Percentiles rank a stretch among this genome's conserved stretches.
phyloP scores from a whole-genome alignment of 2,888 invertebrate species.

The Lasioglossum oenotherae region DNA sequence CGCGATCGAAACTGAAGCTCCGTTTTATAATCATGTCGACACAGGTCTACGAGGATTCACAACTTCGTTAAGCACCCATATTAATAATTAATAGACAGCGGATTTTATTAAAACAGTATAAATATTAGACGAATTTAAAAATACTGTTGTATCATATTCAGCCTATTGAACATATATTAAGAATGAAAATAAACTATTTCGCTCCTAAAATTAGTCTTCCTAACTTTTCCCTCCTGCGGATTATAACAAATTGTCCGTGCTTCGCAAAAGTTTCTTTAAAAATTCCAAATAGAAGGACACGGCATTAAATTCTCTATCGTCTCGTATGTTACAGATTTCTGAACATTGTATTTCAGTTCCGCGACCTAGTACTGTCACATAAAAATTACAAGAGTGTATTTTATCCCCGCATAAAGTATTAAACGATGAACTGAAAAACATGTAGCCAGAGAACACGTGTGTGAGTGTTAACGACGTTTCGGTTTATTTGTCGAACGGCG shows the following conservation, averaged over 20 bases:
- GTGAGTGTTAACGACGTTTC: not conserved
- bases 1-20: not conserved
- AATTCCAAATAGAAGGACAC: not conserved
- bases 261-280: not conserved
- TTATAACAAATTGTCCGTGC: not conserved
- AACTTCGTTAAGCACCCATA: not conserved
- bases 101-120: too few relatives aligned
- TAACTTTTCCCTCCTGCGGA: not conserved
- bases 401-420: not conserved
- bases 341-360: not conserved
- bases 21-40: not conserved
- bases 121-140: too few relatives aligned
- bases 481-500: not conserved
- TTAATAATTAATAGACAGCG: not conserved
- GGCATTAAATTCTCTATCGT: too few relatives aligned
- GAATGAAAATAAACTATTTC: too few relatives aligned
- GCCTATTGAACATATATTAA: too few relatives aligned
- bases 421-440: not conserved
- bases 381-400: not conserved
- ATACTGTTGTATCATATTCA: too few relatives aligned
- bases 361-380: not conserved
- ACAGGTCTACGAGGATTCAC: not conserved
- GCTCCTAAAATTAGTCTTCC: not conserved
- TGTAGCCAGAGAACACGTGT: not conserved
- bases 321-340: not conserved